Base-by-base conservation (phyloP, 2,888 invertebrate species). In the Hyposoter didymator region DNA sequence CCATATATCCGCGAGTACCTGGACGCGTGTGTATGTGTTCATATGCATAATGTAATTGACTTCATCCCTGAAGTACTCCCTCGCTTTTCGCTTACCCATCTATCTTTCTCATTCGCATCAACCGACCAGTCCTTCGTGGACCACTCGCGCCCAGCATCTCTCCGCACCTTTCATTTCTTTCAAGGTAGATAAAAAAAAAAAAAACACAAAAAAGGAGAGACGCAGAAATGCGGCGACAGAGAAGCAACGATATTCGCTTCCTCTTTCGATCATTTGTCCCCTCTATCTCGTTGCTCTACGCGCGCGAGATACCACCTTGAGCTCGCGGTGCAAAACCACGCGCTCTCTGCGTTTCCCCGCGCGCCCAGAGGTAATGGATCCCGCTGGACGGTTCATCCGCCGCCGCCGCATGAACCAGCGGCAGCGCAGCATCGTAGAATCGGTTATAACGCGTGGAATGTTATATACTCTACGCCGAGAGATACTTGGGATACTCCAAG, bases 21-120 rank as follows among this genome's bases (percentile, higher is more conserved):
- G 79, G 17, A 45, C 10, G 52, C 67, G 73, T 55, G 52, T 43
- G 88, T 89, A 88, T 67, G 67, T 43, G 89, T 91, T 92, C 92
- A 92, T 93, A 93, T 93, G 93, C 92, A 93, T 93, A 93, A 93
- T 92, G 93, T 93, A 93, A 93, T 93, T 93, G 93, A 93, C 92
- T 92, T 92, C 90, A 91, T 91, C 90, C 89, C 90, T 72, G 86
- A 81, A 82, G 85, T 85, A 80, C 78, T 88, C 86, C 82, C 84
- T 84, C 78, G 85, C 85, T 82, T 86, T 85, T 86, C 86, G 87
- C 87, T 73, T 88, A 69, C 85, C 82, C 84, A 64, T 81, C 84
- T 82, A 49, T 85, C 85, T 82, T 78, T 70, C 82, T 85, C 79
- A 39, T 49, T 79, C 85, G 14, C 79, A 49, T 78, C 67, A 66